Conservation (phyloP, 2,113 vertebrate genomes). For the Ardeotis arabs region DNA sequence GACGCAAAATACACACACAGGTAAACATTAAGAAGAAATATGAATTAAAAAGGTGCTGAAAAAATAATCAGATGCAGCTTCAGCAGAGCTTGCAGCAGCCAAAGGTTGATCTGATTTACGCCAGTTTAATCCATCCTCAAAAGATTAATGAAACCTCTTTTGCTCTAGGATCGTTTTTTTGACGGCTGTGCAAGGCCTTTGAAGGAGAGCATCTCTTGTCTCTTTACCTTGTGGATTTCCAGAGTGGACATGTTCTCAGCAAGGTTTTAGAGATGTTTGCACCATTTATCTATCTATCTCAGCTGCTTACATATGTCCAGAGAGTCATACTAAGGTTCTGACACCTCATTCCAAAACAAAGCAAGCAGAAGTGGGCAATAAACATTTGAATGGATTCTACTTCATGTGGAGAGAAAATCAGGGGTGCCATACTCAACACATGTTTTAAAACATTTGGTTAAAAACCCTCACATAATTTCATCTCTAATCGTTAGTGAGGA, state of each 20-base stretch:
- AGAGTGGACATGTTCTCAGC: background rate
- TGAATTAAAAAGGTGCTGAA: background rate
- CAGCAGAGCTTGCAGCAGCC: background rate
- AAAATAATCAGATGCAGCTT: background rate
- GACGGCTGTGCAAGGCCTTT: background rate
- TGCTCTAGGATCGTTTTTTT: background rate
- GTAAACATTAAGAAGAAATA: background rate
- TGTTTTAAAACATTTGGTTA: background rate
- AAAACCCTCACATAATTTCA: background rate
- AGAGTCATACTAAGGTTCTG: background rate
- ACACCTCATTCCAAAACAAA: background rate
- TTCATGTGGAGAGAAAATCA: background rate
- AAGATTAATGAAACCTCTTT: background rate
- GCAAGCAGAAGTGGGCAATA: background rate
- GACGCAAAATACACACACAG: fast-evolving
- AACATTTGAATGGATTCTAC: background rate
- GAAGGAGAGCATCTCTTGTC: background rate
- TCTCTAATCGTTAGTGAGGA: background rate
- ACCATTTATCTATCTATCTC: background rate
- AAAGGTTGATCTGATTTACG: background rate
- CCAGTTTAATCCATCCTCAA: background rate
- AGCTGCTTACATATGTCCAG: background rate
- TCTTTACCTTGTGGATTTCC: background rate
- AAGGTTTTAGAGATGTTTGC: background rate
- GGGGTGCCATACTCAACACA: fast-evolving